Evolutionary conservation across 2,113 vertebrate genomes (phyloP).

Genomic region (Loxodonta africana): DNA sequence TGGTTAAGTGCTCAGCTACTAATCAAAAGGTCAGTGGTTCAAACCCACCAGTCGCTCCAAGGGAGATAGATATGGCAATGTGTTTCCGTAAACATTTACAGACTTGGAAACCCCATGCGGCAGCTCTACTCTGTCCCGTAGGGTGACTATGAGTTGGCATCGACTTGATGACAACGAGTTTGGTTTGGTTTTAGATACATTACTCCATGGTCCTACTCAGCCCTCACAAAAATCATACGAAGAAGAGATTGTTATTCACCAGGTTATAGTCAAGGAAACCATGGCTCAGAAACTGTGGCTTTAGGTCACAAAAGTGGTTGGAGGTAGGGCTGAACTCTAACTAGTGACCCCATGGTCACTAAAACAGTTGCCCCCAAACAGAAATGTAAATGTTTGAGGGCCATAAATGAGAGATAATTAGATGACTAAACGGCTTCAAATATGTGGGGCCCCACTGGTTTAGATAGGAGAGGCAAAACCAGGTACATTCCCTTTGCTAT

Average conservation of each 20-base stretch:
- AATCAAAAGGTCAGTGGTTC: background rate
- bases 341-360: no score
- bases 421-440: background rate
- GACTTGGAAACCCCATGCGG: background rate
- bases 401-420: background rate
- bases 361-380: background rate
- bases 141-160: no score
- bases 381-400: background rate
- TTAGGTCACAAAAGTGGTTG: background rate
- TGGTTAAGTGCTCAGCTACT: background rate
- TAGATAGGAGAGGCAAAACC: background rate
- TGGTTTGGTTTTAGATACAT: no score
- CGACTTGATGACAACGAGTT: no score
- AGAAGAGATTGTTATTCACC: background rate
- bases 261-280: background rate
- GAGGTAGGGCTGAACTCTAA: background rate
- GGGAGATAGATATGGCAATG: background rate
- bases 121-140: no score
- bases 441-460: background rate
- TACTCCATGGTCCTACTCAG: background rate
- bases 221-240: background rate
- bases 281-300: background rate
- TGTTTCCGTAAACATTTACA: background rate
- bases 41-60: background rate
- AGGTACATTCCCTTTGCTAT: background rate